Conservation (phyloP, 2,888 invertebrate species). For the Lasioglossum calceatum region DNA sequence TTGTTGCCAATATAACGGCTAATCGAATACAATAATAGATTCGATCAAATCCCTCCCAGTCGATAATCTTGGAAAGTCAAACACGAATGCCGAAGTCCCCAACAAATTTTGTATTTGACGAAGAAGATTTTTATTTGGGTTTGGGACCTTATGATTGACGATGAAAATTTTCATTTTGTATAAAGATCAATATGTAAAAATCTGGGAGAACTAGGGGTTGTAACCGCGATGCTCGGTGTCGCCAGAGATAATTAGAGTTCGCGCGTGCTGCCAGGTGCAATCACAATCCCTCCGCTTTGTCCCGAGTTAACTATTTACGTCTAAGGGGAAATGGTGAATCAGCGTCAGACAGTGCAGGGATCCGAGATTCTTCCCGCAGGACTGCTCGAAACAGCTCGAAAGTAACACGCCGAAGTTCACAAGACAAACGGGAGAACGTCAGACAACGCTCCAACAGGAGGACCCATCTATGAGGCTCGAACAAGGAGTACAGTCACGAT, state of each 20-base stretch:
- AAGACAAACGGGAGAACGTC: slow-evolving; percentile 25
- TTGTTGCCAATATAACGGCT: neutral
- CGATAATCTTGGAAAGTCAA: neutral
- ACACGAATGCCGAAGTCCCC: neutral
- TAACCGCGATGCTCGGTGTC: neutral
- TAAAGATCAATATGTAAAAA: neutral
- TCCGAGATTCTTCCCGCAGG: neutral
- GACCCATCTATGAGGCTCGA: neutral
- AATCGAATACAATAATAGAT: slow-evolving; percentile 16
- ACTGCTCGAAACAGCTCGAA: neutral
- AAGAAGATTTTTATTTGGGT: neutral
- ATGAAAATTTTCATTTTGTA: neutral
- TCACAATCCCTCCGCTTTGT: neutral
- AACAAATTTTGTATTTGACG: neutral
- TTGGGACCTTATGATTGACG: too few relatives aligned
- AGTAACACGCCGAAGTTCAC: neutral
- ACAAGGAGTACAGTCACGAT: neutral
- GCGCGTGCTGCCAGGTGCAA: neutral
- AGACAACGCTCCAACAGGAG: neutral
- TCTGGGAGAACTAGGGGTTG: neutral
- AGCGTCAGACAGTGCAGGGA: neutral
- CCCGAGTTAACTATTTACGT: neutral
- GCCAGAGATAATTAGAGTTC: neutral
- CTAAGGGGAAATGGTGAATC: neutral
- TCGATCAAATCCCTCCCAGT: neutral